Conservation (phyloP, 2,888 invertebrate species). For the Acrobasis consociella region DNA sequence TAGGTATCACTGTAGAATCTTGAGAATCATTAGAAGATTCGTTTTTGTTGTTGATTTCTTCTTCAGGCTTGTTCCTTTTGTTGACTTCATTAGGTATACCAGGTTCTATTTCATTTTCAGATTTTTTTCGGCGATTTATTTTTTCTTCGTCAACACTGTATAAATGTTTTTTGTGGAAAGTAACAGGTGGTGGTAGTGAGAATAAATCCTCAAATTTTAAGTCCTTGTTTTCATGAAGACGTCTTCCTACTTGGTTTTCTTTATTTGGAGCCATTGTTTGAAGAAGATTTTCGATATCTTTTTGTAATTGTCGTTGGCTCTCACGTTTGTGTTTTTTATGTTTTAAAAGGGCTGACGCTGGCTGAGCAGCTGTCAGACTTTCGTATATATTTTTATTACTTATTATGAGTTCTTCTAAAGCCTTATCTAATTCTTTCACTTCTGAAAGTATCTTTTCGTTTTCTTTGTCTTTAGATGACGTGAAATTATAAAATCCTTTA, state of each 20-base stretch:
- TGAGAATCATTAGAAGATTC: too few relatives aligned
- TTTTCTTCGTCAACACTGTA: neutral
- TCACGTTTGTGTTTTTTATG: neutral
- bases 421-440: neutral
- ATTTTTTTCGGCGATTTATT: neutral
- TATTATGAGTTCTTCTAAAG: neutral
- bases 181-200: neutral
- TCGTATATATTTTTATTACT: neutral
- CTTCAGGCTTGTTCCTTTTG: too few relatives aligned
- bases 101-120: neutral
- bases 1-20: too few relatives aligned
- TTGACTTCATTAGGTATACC: too few relatives aligned
- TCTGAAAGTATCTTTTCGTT: neutral
- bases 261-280: neutral
- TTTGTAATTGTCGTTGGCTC: neutral
- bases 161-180: neutral
- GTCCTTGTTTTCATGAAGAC: neutral
- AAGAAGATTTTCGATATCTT: neutral
- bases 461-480: neutral
- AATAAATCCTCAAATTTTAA: neutral
- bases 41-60: too few relatives aligned
- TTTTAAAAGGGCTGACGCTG: neutral
- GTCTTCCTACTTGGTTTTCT: neutral
- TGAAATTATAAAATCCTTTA: neutral
- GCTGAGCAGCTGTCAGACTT: neutral